Conservation (phyloP, 2,888 invertebrate genomes). For the Copidosoma aretas region DNA sequence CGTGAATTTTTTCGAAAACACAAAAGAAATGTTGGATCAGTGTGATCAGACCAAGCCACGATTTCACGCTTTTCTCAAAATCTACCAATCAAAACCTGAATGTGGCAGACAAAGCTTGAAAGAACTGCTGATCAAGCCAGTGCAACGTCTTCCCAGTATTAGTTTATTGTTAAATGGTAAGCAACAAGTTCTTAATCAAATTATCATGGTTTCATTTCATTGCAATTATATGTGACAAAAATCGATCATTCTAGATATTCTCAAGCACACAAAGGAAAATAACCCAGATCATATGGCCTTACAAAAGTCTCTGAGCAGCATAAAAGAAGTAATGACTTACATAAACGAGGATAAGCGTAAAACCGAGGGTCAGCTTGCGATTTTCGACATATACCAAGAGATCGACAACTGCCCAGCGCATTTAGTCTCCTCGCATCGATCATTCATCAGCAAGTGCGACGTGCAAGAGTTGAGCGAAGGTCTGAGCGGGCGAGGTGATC, state of each 20-base stretch:
- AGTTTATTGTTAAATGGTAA: constrained; percentile 90
- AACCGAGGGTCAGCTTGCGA: constrained; percentile 93
- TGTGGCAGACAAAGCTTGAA: constrained; percentile 95
- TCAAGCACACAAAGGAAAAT: constrained; percentile 87
- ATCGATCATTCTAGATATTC: constrained; percentile 73
- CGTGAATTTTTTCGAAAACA: constrained; percentile 97
- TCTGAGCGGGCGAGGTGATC: constrained; percentile 84
- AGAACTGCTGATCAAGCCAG: constrained; percentile 95
- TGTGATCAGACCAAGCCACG: constrained; percentile 93
- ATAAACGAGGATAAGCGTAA: constrained; percentile 98
- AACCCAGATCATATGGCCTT: constrained; percentile 88
- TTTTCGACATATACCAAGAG: constrained; percentile 97
- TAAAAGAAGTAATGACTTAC: constrained; percentile 93
- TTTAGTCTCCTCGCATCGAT: constrained; percentile 90
- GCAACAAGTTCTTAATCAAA: constrained; percentile 47
- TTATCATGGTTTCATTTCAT: too few relatives aligned
- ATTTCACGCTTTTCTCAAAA: constrained; percentile 98
- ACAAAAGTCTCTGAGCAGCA: constrained; percentile 83
- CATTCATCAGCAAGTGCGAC: constrained; percentile 86
- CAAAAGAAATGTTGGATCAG: constrained; percentile 88
- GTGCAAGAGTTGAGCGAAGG: constrained; percentile 86
- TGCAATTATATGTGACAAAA: too few relatives aligned
- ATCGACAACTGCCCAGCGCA: constrained; percentile 97
- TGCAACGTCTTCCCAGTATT: constrained; percentile 96
- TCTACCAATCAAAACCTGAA: constrained; percentile 91